Evolutionary conservation across 1,140 invertebrate genomes (phyloP), one percentile per base, ranked within the genome.

Genomic region (Anastatus disparis): DNA sequence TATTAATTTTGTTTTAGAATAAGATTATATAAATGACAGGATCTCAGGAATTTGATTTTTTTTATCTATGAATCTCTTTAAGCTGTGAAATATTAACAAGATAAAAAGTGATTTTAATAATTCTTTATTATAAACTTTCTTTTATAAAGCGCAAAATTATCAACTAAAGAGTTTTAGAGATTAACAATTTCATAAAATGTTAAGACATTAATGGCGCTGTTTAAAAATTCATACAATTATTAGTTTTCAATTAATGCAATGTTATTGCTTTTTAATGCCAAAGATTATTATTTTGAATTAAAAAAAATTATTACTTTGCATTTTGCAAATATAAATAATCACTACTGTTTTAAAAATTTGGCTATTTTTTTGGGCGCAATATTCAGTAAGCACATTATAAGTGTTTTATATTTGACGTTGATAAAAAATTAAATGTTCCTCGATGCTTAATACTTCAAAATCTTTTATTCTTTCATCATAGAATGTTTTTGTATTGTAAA

Each of bases 81-180:
- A 10, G 31, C n/a, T 56, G 24, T 55, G 42, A 66, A 56, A 66
- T 12, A 56, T 46, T 8, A n/a, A n/a, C n/a, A n/a, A n/a, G n/a
- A n/a, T n/a, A n/a, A n/a, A n/a, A n/a, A n/a, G n/a, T n/a, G n/a
- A n/a, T n/a, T n/a, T n/a, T n/a, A n/a, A n/a, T n/a, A n/a, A n/a
- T n/a, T n/a, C n/a, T n/a, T n/a, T n/a, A n/a, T n/a, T n/a, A n/a
- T n/a, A n/a, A n/a, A n/a, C n/a, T n/a, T n/a, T n/a, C n/a, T n/a
- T 53, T 64, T 53, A 50, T 50, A 63, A 63, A 63, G 61, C 3
- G 29, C 48, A 53, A 64, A 24, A 26, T 15, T 3, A 31, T 52
- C 50, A 2, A 13, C 8, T 48, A 4, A 31, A 48, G 2, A 26
- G 24, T 38, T 38, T 50, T 27, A 24, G 4, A 63, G n/a, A n/a